Evolutionary conservation across 1,140 invertebrate species (phyloP).

Genomic region (Adoxophyes honmai): DNA sequence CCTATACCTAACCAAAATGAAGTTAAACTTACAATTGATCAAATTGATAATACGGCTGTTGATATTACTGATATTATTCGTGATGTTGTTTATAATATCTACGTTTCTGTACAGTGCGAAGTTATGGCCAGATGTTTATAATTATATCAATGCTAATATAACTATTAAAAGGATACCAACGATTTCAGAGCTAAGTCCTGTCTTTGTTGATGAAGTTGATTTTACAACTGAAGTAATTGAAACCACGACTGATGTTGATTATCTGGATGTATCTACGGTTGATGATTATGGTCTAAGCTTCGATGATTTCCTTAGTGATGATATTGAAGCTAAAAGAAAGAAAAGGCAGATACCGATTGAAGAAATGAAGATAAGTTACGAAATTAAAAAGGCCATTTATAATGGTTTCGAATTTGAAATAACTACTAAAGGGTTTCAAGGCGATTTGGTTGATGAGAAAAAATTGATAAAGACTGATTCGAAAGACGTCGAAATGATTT

Average conservation of each 20-base stretch:
- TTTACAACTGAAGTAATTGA: slow-evolving; percentile 35
- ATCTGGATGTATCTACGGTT: slow-evolving; percentile 26
- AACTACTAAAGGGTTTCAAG: slow-evolving; percentile 23
- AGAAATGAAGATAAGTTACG: slow-evolving; percentile 32
- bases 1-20: slow-evolving; percentile 37
- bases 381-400: slow-evolving; percentile 23
- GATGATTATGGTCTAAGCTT: slow-evolving; percentile 36
- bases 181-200: slow-evolving; percentile 49
- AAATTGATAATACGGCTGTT: slow-evolving; percentile 49
- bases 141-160: slow-evolving; percentile 59
- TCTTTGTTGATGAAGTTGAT: slow-evolving; percentile 31
- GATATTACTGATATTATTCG: slow-evolving; percentile 49
- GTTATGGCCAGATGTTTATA: slow-evolving; percentile 63
- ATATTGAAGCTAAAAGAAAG: slow-evolving; percentile 19
- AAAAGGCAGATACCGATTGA: slow-evolving; percentile 27
- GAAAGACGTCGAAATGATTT: slow-evolving; percentile 35
- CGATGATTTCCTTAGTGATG: slow-evolving; percentile 25
- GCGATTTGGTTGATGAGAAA: slow-evolving; percentile 32
- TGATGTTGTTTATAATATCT: slow-evolving; percentile 48
- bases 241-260: slow-evolving; percentile 38
- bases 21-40: slow-evolving; percentile 36
- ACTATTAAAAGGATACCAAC: slow-evolving; percentile 62
- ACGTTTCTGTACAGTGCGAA: slow-evolving; percentile 47
- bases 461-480: slow-evolving; percentile 31
- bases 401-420: slow-evolving; percentile 31